Evolutionary conservation across 2,113 vertebrate species (phyloP).

Genomic region (Dinomys branickii): DNA sequence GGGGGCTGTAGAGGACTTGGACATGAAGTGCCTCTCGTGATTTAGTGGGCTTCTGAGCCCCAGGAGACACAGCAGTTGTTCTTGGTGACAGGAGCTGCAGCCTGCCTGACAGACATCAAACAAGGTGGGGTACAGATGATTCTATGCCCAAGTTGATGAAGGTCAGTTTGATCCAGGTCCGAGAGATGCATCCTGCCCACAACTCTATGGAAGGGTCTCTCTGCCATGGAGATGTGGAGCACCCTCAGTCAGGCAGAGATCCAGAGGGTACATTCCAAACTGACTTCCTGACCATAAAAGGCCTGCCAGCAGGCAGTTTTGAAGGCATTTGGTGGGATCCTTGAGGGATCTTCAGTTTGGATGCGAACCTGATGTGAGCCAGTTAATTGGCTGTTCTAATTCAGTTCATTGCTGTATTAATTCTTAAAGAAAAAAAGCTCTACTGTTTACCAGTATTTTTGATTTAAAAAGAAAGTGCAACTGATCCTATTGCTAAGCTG

Average conservation of each 20-base stretch:
- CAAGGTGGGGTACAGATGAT: not conserved
- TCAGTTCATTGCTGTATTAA: not conserved
- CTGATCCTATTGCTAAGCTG: not conserved
- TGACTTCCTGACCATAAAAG: not conserved
- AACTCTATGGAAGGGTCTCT: not conserved
- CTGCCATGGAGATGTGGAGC: not conserved
- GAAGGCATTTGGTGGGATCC: not conserved
- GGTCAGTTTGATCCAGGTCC: not conserved
- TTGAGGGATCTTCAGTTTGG: not conserved
- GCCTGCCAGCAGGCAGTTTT: not conserved
- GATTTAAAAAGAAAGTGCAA: not conserved
- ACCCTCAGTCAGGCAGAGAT: not conserved
- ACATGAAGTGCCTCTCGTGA: not conserved
- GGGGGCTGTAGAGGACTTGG: not conserved
- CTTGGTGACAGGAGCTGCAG: not conserved
- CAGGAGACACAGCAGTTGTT: not conserved
- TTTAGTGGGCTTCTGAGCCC: not conserved
- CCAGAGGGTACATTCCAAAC: not conserved
- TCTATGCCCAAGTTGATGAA: not conserved
- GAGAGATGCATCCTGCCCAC: not conserved
- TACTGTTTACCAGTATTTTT: not conserved
- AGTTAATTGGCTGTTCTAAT: not conserved
- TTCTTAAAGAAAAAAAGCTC: not conserved
- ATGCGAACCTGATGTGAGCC: not conserved
- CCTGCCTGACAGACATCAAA: not conserved